Base-by-base conservation (phyloP, 2,888 invertebrate species). In the Andrena chrysosceles region DNA sequence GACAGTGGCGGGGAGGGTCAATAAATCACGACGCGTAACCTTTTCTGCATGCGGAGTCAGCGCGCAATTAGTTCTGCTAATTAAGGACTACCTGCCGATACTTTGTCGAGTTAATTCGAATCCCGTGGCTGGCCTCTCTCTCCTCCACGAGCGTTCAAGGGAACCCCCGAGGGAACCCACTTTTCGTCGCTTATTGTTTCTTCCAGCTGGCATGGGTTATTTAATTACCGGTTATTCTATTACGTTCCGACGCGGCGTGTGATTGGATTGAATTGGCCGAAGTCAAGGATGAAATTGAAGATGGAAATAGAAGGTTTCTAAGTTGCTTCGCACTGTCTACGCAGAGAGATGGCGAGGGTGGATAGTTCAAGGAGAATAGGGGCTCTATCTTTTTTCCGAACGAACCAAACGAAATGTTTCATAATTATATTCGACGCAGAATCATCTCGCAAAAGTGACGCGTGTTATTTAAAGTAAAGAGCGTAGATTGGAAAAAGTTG, bases 21-120 rank as follows among this genome's bases (percentile, higher is more conserved):
- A 91, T 92, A 93, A 92, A 93, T 92, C 91, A 92, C 88, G 89
- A 85, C 88, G 87, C 87, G 88, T 89, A 90, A 91, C 91, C 91
- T 91, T 91, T 92, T 91, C 88, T 89, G 89, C 87, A 90, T 87
- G 89, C 87, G 79, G 86, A 89, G 87, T 81, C 89, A 85, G 84
- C 80, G 89, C 75, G 89, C 91, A 92, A 92, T 92, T 92, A 91
- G 91, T 88, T 89, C 87, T 78, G 85, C 91, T 93, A 93, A 93
- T 92, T 92, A 93, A 91, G 89, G 90, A 93, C 91, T 90, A 89
- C 87, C 89, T 87, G 87, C 87, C 86, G 90, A 89, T 91, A 92
- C 90, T 92, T 90, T 91, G 90, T 91, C 87, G 90, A 89, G 89
- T 91, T 90, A 91, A 93, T 91, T 91, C 90, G 88, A 89, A 87